phyloP scores from a whole-genome alignment of 2,797 vertebrate species.

The Holocentrus rufus region DNA sequence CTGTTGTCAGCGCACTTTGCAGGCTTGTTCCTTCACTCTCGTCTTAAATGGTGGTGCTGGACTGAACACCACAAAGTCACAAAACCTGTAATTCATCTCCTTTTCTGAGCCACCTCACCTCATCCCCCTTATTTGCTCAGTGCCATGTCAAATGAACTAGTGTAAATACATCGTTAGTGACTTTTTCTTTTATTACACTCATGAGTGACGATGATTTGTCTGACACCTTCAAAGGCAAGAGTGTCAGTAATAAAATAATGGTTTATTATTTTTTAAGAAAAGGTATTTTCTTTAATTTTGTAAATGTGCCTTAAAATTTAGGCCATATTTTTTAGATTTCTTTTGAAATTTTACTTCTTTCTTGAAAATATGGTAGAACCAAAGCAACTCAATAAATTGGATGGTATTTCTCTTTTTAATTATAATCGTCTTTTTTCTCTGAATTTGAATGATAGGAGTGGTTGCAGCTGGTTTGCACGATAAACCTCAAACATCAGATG shows the following conservation, averaged over 20 bases:
- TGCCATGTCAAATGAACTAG: slow-evolving; percentile 19
- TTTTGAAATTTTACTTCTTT: slow-evolving; percentile 17
- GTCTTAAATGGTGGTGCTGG: slow-evolving; percentile 10
- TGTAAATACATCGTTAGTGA: slow-evolving; percentile 41
- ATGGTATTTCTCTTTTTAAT: slow-evolving; percentile 2
- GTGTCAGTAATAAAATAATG: background rate
- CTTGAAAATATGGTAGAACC: slow-evolving; percentile 16
- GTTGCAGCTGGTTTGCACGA: slow-evolving; percentile 27
- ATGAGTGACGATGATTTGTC: slow-evolving; percentile 11
- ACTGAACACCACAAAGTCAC: background rate
- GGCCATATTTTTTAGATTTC: slow-evolving; percentile 34
- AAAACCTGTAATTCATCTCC: background rate
- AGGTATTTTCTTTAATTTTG: slow-evolving; percentile 50
- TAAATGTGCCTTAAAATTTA: slow-evolving; percentile 41
- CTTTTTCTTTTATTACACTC: slow-evolving; percentile 43
- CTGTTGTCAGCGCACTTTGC: slow-evolving; percentile 9
- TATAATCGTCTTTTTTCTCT: background rate
- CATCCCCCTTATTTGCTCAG: slow-evolving; percentile 15
- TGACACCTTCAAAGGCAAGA: slow-evolving; percentile 7
- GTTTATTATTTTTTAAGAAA: slow-evolving; percentile 37
- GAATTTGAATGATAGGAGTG: background rate
- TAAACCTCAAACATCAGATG: slow-evolving; percentile 9
- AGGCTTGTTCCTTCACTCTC: slow-evolving; percentile 10
- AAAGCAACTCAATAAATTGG: background rate
- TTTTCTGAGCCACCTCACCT: background rate